Conservation (phyloP, 1,140 invertebrate species). For the Argopecten irradians region DNA sequence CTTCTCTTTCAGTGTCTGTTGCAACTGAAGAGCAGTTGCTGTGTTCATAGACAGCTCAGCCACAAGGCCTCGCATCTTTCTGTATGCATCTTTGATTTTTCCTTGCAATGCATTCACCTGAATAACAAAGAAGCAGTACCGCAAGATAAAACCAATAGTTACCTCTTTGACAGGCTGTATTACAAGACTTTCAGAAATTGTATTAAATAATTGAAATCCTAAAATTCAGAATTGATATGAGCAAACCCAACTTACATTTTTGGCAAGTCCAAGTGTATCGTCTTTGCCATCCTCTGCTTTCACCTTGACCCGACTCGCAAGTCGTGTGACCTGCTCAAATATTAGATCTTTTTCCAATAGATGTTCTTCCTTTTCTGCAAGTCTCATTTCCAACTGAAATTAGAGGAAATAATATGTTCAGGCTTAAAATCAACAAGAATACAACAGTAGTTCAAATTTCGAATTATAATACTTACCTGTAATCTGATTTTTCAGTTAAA, state of each 20-base stretch:
- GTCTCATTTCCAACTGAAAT: conserved; percentile 70
- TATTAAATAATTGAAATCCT: neutral
- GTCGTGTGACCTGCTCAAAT: conserved; percentile 74
- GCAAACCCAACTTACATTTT: conserved; percentile 66
- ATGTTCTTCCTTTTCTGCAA: conserved; percentile 75
- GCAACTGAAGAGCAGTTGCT: conserved; percentile 73
- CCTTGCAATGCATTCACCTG: conserved; percentile 76
- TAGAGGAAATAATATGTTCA: conserved; percentile 27
- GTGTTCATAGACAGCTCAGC: conserved; percentile 77
- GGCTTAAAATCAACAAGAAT: neutral
- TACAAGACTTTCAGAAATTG: neutral
- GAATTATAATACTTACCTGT: too few species aligned
- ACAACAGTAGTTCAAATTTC: too few species aligned
- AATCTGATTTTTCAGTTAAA: too few species aligned
- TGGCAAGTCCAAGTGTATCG: conserved; percentile 76
- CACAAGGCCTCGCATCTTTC: conserved; percentile 77
- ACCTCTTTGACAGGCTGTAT: neutral
- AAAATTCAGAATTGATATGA: neutral
- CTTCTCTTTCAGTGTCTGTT: conserved; percentile 73
- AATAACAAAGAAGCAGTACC: too few species aligned
- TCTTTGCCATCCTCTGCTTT: conserved; percentile 74
- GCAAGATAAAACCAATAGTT: neutral
- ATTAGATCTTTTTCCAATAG: conserved; percentile 77
- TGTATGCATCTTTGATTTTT: conserved; percentile 74
- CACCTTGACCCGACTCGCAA: conserved; percentile 70